These are phyloP conservation scores for Ophioninae sp. DNA, from an alignment of 2,888 invertebrate genomes.

Conservation along the genomic window DNA sequence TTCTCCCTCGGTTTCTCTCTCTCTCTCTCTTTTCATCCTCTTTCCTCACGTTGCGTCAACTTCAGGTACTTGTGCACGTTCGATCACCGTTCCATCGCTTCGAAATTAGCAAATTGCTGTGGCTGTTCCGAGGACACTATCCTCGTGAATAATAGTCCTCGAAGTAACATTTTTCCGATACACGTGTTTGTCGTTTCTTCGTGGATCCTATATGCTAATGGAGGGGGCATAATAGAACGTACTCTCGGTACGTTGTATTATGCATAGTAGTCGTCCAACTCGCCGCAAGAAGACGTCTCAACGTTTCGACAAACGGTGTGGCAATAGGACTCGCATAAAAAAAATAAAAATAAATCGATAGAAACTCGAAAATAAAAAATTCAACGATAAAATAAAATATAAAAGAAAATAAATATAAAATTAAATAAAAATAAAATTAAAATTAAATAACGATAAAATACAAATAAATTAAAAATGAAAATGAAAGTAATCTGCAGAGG, in stretches of 20 bases:
- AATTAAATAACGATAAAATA: background rate
- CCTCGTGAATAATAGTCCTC: background rate
- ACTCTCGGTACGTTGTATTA: conserved; percentile 58
- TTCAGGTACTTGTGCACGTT: background rate
- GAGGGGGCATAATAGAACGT: conserved; percentile 50
- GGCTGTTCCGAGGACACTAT: background rate
- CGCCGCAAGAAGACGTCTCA: background rate
- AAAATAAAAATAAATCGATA: no score
- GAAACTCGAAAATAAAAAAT: background rate
- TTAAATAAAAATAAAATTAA: background rate
- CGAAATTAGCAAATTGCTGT: no score
- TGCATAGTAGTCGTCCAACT: conserved; percentile 22
- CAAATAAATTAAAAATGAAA: no score
- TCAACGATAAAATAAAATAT: background rate
- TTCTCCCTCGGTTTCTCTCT: background rate
- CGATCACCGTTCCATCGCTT: no score
- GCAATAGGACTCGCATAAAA: no score
- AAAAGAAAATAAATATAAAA: background rate
- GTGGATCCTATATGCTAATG: conserved; percentile 61
- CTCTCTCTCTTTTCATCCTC: background rate
- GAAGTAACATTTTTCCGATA: background rate
- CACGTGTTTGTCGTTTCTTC: conserved; percentile 14
- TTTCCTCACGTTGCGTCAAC: background rate
- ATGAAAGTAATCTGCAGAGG: no score
- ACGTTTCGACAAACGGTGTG: background rate